Percentiles rank a stretch among this genome's conserved stretches.
These are phyloP conservation scores for Saccostrea glomerata DNA, from an alignment of 1,140 invertebrate species.

Conservation along the genomic window DNA sequence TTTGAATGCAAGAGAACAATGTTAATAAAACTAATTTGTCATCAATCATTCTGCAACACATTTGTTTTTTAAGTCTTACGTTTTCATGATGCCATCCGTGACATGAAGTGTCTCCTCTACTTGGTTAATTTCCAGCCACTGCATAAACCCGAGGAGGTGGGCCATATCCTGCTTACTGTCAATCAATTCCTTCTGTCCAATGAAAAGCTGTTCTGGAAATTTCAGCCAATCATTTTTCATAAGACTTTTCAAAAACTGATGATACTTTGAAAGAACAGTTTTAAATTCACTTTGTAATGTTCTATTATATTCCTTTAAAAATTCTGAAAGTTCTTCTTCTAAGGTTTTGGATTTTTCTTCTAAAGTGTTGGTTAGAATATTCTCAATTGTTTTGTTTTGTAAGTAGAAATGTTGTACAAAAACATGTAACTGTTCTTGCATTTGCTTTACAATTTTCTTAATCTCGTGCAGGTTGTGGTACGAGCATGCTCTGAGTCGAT, in stretches of 20 bases:
- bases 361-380: conserved; percentile 54
- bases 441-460: conserved; percentile 51
- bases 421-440: conserved; percentile 54
- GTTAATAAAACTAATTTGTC: no score
- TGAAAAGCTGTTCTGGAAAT: conserved; percentile 69
- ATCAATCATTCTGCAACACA: no score
- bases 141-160: conserved; percentile 66
- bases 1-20: no score
- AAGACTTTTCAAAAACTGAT: conserved; percentile 61
- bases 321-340: conserved; percentile 62
- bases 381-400: conserved; percentile 60
- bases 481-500: conserved; percentile 66
- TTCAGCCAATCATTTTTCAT: conserved; percentile 67
- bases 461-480: conserved; percentile 64
- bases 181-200: conserved; percentile 60
- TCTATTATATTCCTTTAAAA: conserved; percentile 66
- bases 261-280: conserved; percentile 60
- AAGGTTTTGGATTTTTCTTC: conserved; percentile 63
- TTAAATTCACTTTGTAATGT: conserved; percentile 65
- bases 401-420: conserved; percentile 60
- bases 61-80: no score
- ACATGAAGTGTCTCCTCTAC: conserved; percentile 63
- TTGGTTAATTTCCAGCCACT: conserved; percentile 71
- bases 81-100: conserved; percentile 61
- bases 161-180: conserved; percentile 56